Evolutionary conservation across 1,140 invertebrate species (phyloP), one percentile per base, ranked within the genome.

Genomic region (Aricia agestis): DNA sequence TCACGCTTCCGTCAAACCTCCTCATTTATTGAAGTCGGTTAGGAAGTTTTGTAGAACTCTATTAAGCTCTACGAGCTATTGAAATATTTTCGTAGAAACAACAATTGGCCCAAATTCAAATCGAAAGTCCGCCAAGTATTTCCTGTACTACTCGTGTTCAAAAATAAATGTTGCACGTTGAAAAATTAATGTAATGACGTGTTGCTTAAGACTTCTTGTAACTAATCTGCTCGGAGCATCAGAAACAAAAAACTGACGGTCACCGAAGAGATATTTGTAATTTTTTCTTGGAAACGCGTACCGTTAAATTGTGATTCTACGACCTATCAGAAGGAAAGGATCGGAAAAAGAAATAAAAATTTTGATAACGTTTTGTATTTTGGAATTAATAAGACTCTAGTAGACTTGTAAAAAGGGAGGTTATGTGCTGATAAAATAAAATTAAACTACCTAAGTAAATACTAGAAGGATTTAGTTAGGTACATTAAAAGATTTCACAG

Each of bases 251-350:
- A 78, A 72, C 61, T 25, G 68, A 70, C 73, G 67, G 73, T 73
- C 78, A 76, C 74, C 73, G 67, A 71, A 76, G 73, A 76, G 72
- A 74, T 74, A 73, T 76, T 70, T 72, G 66, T 67, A 73, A 75
- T 72, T 76, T 77, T 78, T 81, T 81, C 77, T 76, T 45, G 69
- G 79, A 81, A 82, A 71, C 69, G 63, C 57, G 69, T 74, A 74
- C 75, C 71, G 78, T 77, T 81, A 77, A 76, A 77, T 78, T 73
- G 68, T 80, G 72, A 74, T 71, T 74, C 77, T 63, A 65, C 72
- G 45, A 52, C 45, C 45, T 25, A 25, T 25, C 45, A 52, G 1
- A 13, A 52, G 9, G 9, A 9, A 52, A 52, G 9, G 9, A 9
- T 9, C 45, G 5, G 9, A 52, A 52, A 52, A 52, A 52, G 6